phyloP scores from a whole-genome alignment of 2,113 vertebrate genomes.

The Catagonus wagneri region DNA sequence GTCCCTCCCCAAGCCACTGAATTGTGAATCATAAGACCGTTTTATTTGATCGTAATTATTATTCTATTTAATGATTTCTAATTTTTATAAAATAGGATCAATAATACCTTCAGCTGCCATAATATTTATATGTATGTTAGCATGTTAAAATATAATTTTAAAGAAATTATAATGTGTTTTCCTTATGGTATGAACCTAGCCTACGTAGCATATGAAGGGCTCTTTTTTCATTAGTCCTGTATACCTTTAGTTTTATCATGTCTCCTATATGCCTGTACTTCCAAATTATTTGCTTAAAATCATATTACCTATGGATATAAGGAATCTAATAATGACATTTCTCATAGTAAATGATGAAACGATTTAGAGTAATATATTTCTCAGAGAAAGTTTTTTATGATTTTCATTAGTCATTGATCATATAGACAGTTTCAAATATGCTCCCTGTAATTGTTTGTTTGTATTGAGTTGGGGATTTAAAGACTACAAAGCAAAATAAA shows the following conservation, averaged over 20 bases:
- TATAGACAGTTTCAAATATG: neutral
- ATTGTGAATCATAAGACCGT: neutral
- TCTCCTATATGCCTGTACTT: neutral
- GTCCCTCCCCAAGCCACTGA: neutral
- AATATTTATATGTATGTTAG: neutral
- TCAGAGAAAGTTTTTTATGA: neutral
- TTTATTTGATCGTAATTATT: neutral
- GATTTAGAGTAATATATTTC: neutral
- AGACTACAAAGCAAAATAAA: neutral
- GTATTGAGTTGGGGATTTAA: neutral
- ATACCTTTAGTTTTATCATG: neutral
- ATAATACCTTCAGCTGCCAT: neutral
- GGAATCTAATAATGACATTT: neutral
- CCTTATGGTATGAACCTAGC: neutral
- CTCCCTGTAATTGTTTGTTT: neutral
- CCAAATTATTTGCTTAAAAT: neutral
- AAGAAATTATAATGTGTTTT: neutral
- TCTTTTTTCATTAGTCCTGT: neutral
- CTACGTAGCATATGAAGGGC: neutral
- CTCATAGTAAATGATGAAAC: neutral
- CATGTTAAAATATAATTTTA: neutral
- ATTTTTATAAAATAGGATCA: slow-evolving; percentile 27
- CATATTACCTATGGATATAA: neutral
- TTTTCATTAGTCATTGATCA: neutral
- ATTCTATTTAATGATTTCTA: neutral